Conservation (phyloP, 1,140 invertebrate species). For the Drosophila tsacasi region DNA sequence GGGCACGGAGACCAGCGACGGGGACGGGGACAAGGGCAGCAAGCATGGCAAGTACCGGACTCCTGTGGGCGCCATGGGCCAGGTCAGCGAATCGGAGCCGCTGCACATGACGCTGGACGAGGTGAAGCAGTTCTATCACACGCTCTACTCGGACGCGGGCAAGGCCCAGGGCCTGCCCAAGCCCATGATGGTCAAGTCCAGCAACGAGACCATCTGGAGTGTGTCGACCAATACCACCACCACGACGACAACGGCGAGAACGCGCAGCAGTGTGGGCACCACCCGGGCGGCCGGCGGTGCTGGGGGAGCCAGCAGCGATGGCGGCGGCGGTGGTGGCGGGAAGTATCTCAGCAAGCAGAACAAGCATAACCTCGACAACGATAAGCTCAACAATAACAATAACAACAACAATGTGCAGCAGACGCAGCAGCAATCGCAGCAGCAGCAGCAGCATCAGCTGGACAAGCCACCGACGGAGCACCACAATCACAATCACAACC, state of each 20-base stretch:
- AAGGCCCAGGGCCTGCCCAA: constrained; percentile 29
- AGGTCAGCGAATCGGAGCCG: constrained; percentile 87
- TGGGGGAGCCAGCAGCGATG: constrained; percentile 84
- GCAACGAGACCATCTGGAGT: constrained; percentile 80
- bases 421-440: constrained; percentile 30
- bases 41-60: constrained; percentile 72
- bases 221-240: constrained; percentile 63
- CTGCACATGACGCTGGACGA: constrained; percentile 94
- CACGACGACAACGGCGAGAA: constrained; percentile 56
- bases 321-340: constrained; percentile 72
- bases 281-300: constrained; percentile 33
- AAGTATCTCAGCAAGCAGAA: constrained; percentile 72
- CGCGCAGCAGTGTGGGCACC: constrained; percentile 64
- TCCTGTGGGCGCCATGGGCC: constrained; percentile 29
- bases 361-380: constrained; percentile 82
- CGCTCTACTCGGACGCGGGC: constrained; percentile 89
- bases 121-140: constrained; percentile 92
- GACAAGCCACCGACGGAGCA: constrained; percentile 36
- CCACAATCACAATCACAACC: constrained; percentile 32
- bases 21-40: constrained; percentile 50
- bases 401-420: constrained; percentile 60
- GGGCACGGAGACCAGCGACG: constrained; percentile 67
- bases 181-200: constrained; percentile 63
- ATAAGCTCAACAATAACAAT: constrained; percentile 84
- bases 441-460: constrained; percentile 33